Percentiles rank a stretch among this genome's conserved stretches.
These are phyloP conservation scores for Lottia gigantea DNA, from an alignment of 2,888 invertebrate species.

Conservation along the genomic window DNA sequence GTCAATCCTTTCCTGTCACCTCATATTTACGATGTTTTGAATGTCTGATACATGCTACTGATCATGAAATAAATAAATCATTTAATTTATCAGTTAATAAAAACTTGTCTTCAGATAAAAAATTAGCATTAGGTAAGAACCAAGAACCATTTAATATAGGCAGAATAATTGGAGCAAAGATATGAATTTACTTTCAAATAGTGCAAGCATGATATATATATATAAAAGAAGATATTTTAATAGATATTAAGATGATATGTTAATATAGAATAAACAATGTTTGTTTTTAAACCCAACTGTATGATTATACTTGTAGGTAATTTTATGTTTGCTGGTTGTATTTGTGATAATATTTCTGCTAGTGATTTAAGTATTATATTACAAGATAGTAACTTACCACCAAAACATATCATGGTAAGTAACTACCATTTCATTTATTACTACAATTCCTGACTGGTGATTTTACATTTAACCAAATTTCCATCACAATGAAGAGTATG, in stretches of 20 bases:
- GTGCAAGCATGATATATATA: no score
- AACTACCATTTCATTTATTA: not conserved
- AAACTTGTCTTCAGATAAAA: constrained; percentile 49
- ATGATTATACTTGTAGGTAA: constrained; percentile 41
- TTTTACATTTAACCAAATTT: no score
- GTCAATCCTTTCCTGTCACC: constrained; percentile 37
- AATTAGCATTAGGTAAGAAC: constrained; percentile 47
- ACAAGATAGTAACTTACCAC: constrained; percentile 69
- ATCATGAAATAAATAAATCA: constrained; percentile 27
- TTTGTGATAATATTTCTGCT: constrained; percentile 40
- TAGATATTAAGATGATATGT: no score
- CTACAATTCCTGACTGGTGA: no score
- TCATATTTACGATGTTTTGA: constrained; percentile 61
- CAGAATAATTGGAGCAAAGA: no score
- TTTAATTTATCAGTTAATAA: constrained; percentile 40
- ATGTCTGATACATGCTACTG: constrained; percentile 44
- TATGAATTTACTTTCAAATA: no score
- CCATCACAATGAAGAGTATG: no score
- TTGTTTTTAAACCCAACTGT: no score
- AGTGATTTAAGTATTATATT: constrained; percentile 50
- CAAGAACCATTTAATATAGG: no score
- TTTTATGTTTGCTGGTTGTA: constrained; percentile 52
- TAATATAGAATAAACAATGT: no score
- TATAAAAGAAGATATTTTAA: no score
- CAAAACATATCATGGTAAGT: constrained; percentile 76